These are phyloP conservation scores for Urocynchramus pylzowi DNA, from an alignment of 2,113 vertebrate species.

Conservation along the genomic window DNA sequence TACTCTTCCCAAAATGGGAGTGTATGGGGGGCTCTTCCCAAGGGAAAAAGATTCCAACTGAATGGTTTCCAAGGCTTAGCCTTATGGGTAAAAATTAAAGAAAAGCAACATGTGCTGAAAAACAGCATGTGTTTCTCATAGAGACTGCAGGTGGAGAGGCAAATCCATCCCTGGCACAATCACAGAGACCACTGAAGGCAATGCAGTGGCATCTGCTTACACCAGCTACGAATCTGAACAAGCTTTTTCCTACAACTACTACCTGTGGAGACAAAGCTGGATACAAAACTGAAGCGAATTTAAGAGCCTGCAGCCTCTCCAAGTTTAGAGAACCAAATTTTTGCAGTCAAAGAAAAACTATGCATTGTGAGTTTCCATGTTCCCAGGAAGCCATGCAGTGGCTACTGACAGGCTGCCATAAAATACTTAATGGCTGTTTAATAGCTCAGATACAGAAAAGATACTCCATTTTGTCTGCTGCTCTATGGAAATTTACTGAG, in stretches of 20 bases:
- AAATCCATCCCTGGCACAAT: constrained; percentile 7
- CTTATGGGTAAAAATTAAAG: background rate
- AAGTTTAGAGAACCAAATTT: background rate
- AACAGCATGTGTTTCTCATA: background rate
- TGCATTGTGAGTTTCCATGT: background rate
- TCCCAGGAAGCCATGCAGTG: background rate
- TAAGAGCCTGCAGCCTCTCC: background rate
- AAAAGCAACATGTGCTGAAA: background rate
- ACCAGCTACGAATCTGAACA: background rate
- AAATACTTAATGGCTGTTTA: background rate
- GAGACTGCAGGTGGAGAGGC: background rate
- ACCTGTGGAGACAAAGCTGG: background rate
- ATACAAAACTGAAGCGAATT: background rate
- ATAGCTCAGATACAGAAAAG: background rate
- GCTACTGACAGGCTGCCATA: background rate
- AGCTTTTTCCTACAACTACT: background rate
- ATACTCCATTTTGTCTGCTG: background rate
- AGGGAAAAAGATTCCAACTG: background rate
- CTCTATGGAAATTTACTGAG: background rate
- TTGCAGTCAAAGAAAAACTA: background rate
- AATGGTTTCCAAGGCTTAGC: background rate
- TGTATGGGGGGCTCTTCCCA: background rate
- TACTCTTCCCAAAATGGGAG: background rate
- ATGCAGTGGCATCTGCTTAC: background rate
- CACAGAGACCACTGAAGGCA: background rate